Conservation (phyloP, 2,797 vertebrate species). For the Graptemys geographica region DNA sequence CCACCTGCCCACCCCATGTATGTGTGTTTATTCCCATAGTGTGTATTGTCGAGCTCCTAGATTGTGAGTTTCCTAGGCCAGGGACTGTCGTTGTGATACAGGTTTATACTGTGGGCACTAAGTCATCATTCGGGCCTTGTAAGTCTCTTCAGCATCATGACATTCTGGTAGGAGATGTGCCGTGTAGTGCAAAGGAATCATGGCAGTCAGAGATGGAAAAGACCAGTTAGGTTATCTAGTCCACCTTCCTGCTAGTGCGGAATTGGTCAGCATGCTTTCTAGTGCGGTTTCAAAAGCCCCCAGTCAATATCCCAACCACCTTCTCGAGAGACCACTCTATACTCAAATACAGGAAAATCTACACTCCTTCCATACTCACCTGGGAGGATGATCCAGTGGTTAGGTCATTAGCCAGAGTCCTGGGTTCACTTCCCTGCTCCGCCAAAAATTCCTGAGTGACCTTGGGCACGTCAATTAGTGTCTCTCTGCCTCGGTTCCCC, state of each 20-base stretch:
- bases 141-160: rapidly evolving
- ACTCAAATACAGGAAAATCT: not conserved
- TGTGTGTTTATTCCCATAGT: not conserved
- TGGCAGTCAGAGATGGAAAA: not conserved
- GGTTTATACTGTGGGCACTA: not conserved
- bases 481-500: not conserved
- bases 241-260: not conserved
- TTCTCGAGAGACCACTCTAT: not conserved
- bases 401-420: too few species aligned
- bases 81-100: rapidly evolving
- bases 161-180: not conserved
- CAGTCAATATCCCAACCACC: rapidly evolving
- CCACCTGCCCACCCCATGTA: rapidly evolving
- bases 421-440: too few species aligned
- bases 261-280: rapidly evolving
- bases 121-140: rapidly evolving
- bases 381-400: too few species aligned
- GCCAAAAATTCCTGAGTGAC: too few species aligned
- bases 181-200: rapidly evolving
- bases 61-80: not conserved
- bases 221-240: rapidly evolving
- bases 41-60: not conserved
- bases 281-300: rapidly evolving
- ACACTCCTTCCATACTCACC: not conserved
- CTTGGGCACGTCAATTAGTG: not conserved